A percentile compares a stretch with the other conserved stretches of the same genome.
phyloP scores from a whole-genome alignment of 2,888 invertebrate genomes.

The Phortica okadai region DNA sequence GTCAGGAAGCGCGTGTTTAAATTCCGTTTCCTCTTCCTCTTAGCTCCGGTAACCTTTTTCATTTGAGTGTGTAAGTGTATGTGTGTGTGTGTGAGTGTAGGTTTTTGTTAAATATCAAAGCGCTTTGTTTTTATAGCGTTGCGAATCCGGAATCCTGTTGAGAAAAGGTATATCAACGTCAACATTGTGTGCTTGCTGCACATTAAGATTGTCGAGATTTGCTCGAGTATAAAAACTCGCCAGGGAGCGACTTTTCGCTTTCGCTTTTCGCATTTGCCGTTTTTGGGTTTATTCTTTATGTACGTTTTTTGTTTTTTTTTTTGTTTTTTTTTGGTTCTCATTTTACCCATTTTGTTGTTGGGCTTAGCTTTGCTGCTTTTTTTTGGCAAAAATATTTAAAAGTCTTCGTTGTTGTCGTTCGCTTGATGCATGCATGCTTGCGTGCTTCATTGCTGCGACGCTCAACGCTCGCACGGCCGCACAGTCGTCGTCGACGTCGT shows the following conservation, averaged over 20 bases:
- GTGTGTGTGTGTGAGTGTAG: neutral
- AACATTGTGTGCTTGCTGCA: conserved; percentile 56
- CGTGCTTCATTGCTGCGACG: conserved; percentile 11
- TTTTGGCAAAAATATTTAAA: neutral
- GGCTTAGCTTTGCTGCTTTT: conserved; percentile 12
- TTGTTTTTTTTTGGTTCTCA: neutral
- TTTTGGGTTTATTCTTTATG: neutral
- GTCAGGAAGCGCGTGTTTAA: conserved; percentile 64
- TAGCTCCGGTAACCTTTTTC: neutral
- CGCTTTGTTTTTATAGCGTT: conserved; percentile 12
- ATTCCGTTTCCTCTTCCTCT: conserved; percentile 36
- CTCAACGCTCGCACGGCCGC: conserved; percentile 7
- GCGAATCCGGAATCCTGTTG: neutral
- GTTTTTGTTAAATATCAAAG: neutral
- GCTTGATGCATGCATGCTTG: neutral
- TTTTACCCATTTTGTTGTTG: neutral
- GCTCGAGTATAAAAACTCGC: conserved; percentile 20
- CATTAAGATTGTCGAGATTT: conserved; percentile 68
- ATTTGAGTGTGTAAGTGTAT: neutral
- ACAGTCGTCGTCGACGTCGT: no score
- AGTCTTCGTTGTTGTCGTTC: neutral
- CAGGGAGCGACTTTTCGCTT: conserved; percentile 1
- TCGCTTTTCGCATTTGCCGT: neutral
- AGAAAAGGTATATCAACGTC: conserved; percentile 32
- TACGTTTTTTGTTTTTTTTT: neutral